phyloP scores from a whole-genome alignment of 2,888 invertebrate genomes.

The Polyommatus icarus region DNA sequence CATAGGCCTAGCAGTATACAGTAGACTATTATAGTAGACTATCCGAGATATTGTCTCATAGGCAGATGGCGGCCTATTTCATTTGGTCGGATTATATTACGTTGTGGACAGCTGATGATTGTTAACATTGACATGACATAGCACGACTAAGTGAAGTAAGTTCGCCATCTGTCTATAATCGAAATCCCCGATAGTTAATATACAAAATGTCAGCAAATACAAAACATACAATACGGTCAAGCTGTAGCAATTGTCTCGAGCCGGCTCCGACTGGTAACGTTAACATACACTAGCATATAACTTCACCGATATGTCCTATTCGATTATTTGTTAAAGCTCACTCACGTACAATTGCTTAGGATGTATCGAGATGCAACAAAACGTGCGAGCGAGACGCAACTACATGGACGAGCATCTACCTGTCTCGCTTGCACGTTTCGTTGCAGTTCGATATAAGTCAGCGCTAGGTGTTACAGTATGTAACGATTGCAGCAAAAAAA shows the following conservation, averaged over 20 bases:
- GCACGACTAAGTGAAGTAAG: too few species aligned
- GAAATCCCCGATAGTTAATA: background rate
- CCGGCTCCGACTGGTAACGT: constrained; percentile 12
- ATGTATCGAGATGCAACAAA: background rate
- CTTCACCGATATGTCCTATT: constrained; percentile 20
- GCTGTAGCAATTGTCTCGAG: constrained; percentile 8
- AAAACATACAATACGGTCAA: background rate
- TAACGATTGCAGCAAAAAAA: background rate
- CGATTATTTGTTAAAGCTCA: background rate
- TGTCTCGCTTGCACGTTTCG: constrained; percentile 5
- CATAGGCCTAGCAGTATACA: constrained; percentile 17
- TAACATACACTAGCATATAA: constrained; percentile 8
- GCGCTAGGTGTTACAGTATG: background rate
- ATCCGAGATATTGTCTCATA: background rate
- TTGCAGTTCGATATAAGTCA: background rate
- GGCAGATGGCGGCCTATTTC: background rate
- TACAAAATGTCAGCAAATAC: constrained; percentile 23
- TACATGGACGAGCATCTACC: constrained; percentile 2
- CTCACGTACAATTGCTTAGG: constrained; percentile 10
- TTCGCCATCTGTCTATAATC: background rate
- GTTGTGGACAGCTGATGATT: too few species aligned
- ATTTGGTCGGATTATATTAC: background rate
- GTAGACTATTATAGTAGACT: constrained; percentile 7
- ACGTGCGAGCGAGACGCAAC: constrained; percentile 6
- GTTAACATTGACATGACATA: too few species aligned